Evolutionary conservation across 2,113 vertebrate species (phyloP).

Genomic region (Pangasianodon hypophthalmus): DNA sequence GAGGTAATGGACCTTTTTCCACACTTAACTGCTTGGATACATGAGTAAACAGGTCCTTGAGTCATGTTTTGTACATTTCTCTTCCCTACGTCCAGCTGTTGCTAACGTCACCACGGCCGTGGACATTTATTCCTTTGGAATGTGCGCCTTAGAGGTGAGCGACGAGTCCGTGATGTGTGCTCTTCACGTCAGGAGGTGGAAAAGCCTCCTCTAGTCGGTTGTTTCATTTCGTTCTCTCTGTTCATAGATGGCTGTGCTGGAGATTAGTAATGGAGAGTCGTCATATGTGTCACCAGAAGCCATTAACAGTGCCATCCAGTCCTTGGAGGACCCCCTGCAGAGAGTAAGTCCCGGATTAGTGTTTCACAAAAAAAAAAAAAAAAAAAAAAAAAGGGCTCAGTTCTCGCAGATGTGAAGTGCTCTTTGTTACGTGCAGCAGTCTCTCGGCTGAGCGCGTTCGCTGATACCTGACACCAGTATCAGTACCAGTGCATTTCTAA

Average conservation of each 20-base stretch:
- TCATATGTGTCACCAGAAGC: slow-evolving; percentile 97
- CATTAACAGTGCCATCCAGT: slow-evolving; percentile 97
- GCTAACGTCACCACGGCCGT: slow-evolving; percentile 95
- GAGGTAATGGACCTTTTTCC: slow-evolving; percentile 73
- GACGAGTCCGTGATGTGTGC: not conserved
- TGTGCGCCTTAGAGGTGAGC: slow-evolving; percentile 98
- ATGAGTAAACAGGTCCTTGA: rapidly evolving
- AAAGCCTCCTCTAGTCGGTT: not conserved
- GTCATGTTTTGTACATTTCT: not conserved
- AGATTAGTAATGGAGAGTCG: slow-evolving; percentile 97
- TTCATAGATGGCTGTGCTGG: slow-evolving; percentile 95
- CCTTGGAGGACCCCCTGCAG: slow-evolving; percentile 92
- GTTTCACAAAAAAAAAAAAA: not conserved
- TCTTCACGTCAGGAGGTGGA: not conserved
- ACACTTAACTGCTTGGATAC: too few species aligned
- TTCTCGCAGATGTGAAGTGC: not conserved
- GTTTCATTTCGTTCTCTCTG: not conserved
- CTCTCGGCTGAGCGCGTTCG: not conserved
- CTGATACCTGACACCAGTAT: not conserved
- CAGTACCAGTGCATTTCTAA: not conserved
- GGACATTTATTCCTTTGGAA: slow-evolving; percentile 98
- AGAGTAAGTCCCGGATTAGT: slow-evolving; percentile 76
- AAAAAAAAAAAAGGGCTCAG: not conserved
- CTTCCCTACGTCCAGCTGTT: slow-evolving; percentile 73
- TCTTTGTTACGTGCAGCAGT: not conserved